Evolutionary conservation across 2,113 vertebrate species (phyloP), one percentile per base, ranked within the genome.

Genomic region (Hystrix cristata): DNA sequence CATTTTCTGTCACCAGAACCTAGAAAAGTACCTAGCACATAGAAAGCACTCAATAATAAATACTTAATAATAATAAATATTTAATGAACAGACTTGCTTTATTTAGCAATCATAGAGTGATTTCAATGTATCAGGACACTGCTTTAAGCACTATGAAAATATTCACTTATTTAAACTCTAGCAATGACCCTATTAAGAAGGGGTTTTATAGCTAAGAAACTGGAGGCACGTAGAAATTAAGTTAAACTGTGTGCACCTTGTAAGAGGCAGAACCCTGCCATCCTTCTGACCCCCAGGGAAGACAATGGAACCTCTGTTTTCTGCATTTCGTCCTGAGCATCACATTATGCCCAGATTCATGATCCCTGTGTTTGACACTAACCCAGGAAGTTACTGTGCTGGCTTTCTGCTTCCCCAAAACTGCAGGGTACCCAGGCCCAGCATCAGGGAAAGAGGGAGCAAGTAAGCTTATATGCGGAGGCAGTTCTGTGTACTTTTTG

Each of bases 131-230:
- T 64, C 19, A 55, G 43, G 43, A 11, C 12, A 87, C 11, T 34
- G 8, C 76, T 87, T 31, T 80, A 62, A 92, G n/a, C 27, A 53
- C 27, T 19, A 5, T 76, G 46, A 21, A 88, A 78, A 72, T 65
- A 64, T 65, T 71, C 60, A 91, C 46, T 46, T 43, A 72, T 59
- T 96, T 87, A 90, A 93, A 85, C 46, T 46, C 46, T 78, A 38
- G 1, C 81, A 90, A 43, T 3, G 74, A 48, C 38, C 29, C 31
- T 92, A 71, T 51, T 65, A 87, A 91, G 10, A 67, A 96, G 21
- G n/a, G 21, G 38, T 83, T 87, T 65, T 85, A 67, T 46, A 90
- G 23, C 76, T 59, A 91, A 65, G 12, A 67, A 95, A 93, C 72
- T 12, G 43, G 67, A 90, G 48, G 27, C 48, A 57, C 34, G 72